These are phyloP conservation scores for Borostomias antarcticus DNA, from an alignment of 2,797 vertebrate genomes.

Conservation along the genomic window DNA sequence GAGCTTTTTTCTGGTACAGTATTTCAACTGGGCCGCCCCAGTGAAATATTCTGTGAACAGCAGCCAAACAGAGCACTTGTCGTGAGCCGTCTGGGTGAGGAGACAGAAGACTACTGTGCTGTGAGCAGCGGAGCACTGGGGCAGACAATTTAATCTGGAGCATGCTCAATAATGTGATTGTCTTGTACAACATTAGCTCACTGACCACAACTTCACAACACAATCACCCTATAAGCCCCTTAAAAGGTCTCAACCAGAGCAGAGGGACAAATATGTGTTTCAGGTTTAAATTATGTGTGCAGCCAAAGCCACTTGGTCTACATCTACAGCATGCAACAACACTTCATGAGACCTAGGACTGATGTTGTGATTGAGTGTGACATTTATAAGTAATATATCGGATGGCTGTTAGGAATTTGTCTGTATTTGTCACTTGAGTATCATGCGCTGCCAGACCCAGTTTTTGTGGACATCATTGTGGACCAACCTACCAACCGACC, in stretches of 20 bases:
- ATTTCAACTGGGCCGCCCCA: slow-evolving; percentile 15
- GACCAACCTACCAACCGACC: no score
- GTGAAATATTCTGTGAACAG: slow-evolving; percentile 23
- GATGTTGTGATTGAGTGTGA: slow-evolving; percentile 25
- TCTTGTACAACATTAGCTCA: slow-evolving; percentile 22
- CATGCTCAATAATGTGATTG: slow-evolving; percentile 36
- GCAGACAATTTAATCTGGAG: slow-evolving; percentile 33
- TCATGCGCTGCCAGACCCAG: no score
- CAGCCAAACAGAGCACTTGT: slow-evolving; percentile 17
- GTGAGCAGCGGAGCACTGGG: slow-evolving; percentile 33
- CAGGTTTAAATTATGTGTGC: neutral
- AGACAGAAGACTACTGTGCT: slow-evolving; percentile 41
- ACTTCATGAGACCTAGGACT: slow-evolving; percentile 24
- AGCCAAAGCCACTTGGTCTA: slow-evolving; percentile 12
- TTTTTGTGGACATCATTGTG: no score
- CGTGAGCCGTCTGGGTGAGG: neutral
- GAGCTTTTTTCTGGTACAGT: slow-evolving; percentile 3
- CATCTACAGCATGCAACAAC: slow-evolving; percentile 16
- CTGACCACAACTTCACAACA: slow-evolving; percentile 12
- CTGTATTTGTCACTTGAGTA: slow-evolving; percentile 24
- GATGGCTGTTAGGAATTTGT: slow-evolving; percentile 25
- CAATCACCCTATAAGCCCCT: slow-evolving; percentile 9
- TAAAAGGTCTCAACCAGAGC: slow-evolving; percentile 1
- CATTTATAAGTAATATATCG: slow-evolving; percentile 15
- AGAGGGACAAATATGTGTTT: slow-evolving; percentile 20